Conservation (phyloP, 2,113 vertebrate species). For the Trogon melanurus region DNA sequence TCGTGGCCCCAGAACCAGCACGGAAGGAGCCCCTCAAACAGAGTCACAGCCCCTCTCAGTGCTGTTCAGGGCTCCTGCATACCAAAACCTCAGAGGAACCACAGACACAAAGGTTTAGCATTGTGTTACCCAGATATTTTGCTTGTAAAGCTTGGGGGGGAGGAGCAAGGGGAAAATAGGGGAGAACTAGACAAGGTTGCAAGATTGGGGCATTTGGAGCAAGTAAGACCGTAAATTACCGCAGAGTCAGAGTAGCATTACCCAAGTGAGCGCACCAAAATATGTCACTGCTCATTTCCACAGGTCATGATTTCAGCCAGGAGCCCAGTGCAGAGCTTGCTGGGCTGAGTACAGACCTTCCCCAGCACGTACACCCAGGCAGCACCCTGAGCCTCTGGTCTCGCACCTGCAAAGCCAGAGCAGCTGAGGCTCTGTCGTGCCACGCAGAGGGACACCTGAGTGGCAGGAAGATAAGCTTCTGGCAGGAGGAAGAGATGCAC, state of each 20-base stretch:
- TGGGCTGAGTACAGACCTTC: constrained; percentile 22
- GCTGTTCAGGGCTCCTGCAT: neutral
- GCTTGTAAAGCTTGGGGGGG: neutral
- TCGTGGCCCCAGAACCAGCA: rapidly evolving
- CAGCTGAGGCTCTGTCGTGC: constrained; percentile 22
- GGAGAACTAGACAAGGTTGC: neutral
- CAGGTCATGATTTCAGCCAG: constrained; percentile 4
- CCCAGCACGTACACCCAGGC: constrained; percentile 32
- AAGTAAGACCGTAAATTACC: neutral
- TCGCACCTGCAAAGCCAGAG: constrained; percentile 56
- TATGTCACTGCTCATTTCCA: neutral
- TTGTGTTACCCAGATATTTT: neutral
- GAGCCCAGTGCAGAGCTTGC: constrained; percentile 40
- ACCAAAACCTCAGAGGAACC: neutral
- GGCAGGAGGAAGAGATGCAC: constrained; percentile 48
- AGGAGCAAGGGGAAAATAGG: neutral
- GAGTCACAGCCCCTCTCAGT: neutral
- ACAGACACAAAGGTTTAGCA: neutral
- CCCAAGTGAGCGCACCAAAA: constrained; percentile 5
- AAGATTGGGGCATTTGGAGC: neutral
- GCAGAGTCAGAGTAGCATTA: neutral
- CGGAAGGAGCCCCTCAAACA: neutral
- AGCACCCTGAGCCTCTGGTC: constrained; percentile 29
- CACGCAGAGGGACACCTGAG: constrained; percentile 1
- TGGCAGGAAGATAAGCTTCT: neutral